A percentile compares a stretch with the other conserved stretches of the same genome.
These are phyloP conservation scores for Sphaeramia orbicularis DNA, from an alignment of 2,797 vertebrate species.

Conservation along the genomic window DNA sequence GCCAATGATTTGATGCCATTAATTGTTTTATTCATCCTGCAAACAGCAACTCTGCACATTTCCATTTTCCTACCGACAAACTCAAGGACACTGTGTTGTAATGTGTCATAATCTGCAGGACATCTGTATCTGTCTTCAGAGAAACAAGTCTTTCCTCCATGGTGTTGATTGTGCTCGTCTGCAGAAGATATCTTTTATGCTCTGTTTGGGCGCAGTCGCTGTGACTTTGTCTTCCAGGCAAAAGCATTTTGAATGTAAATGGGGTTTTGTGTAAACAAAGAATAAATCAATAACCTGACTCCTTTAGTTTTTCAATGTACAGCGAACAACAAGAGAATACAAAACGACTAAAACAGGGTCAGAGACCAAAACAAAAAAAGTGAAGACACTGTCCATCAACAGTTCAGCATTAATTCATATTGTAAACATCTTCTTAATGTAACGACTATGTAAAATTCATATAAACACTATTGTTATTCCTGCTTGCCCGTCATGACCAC, in stretches of 20 bases:
- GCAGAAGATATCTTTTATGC: conserved; percentile 18
- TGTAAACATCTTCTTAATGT: not conserved
- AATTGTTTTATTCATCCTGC: conserved; percentile 12
- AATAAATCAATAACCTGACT: conserved; percentile 50
- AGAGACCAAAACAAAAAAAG: not conserved
- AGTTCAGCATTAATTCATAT: not conserved
- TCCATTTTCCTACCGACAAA: not conserved
- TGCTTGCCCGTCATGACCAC: too few species aligned
- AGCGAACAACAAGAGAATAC: conserved; percentile 7
- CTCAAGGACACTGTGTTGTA: not conserved
- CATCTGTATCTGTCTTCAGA: conserved; percentile 13
- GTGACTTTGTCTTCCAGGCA: conserved; percentile 36
- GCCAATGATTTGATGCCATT: not conserved
- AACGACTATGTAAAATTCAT: too few species aligned
- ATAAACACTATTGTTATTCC: too few species aligned
- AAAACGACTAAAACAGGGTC: conserved; percentile 17
- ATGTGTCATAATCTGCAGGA: conserved; percentile 16
- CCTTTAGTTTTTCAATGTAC: conserved; percentile 20
- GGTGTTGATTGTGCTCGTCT: conserved; percentile 10
- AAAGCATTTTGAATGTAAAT: conserved; percentile 59
- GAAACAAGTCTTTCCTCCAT: not conserved
- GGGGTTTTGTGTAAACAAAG: conserved; percentile 52
- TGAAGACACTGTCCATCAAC: conserved; percentile 6
- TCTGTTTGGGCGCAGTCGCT: conserved; percentile 13
- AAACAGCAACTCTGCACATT: not conserved